Base-by-base conservation (phyloP, 1,140 invertebrate species). In the Ceratosolen solmsi region DNA sequence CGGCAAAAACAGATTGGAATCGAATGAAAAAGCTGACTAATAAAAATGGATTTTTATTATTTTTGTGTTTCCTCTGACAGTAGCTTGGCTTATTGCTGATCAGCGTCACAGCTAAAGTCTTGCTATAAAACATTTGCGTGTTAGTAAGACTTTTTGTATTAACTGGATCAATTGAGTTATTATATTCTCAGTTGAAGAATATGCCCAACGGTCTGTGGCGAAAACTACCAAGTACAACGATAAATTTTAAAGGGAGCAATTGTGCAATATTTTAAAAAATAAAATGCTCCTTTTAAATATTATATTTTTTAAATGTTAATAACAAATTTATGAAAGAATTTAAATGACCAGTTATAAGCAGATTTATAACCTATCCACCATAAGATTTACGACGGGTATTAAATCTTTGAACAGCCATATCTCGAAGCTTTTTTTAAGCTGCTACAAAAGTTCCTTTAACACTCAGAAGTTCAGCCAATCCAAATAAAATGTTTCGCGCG, bases 291-390 rank as follows among this genome's bases (percentile, higher is more conserved):
- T n/a, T n/a, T n/a, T 33, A 36, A 2, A 17, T 20, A 63, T 63
- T 36, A 33, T 63, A 68, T 22, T 68, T 63, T 63, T 5, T 1
- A 68, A 68, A 68, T 68, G 17, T 38, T 22, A 38, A 38, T 4
- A 38, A 38, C 38, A 68, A 22, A 38, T n/a, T 38, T 38, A 38
- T 9, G 63, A 68, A 68, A 68, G 63, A 68, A 68, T 68, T 68
- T 68, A 68, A 68, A 68, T 68, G 38, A 68, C 36, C 33, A 36
- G 63, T 68, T 68, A 68, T 68, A 68, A 38, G 63, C 36, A 68
- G 33, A 68, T 68, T 68, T 68, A 68, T 68, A 68, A 33, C 17
- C 63, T 38, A 63, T 63, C 60, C 30, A 33, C 60, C 27, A 33
- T 63, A 36, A 27, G 60, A 63, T 63, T 63, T 63, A 63, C 60